phyloP scores from a whole-genome alignment of 1,140 invertebrate species.

The Microvelia longipes region DNA sequence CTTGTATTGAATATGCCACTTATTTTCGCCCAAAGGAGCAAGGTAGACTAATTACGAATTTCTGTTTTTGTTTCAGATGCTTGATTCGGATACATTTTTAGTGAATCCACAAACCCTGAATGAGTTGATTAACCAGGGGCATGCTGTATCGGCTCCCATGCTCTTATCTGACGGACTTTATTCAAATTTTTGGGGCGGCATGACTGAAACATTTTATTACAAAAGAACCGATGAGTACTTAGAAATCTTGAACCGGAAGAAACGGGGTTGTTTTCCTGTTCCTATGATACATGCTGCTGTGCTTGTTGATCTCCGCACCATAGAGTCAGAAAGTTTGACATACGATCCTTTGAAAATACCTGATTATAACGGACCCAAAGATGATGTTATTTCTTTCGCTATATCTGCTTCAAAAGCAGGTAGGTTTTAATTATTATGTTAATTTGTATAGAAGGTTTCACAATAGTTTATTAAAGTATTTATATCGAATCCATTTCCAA shows the following conservation, averaged over 20 bases:
- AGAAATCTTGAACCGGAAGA: constrained; percentile 55
- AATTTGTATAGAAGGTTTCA: no score
- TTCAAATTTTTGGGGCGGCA: constrained; percentile 92
- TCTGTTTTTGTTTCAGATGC: constrained; percentile 46
- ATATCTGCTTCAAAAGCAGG: constrained; percentile 57
- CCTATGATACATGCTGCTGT: constrained; percentile 87
- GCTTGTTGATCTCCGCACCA: constrained; percentile 55
- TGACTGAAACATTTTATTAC: constrained; percentile 80
- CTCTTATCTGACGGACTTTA: constrained; percentile 72
- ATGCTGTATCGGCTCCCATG: constrained; percentile 63
- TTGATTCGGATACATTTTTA: constrained; percentile 79
- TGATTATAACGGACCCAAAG: constrained; percentile 56
- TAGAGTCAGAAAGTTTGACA: constrained; percentile 48
- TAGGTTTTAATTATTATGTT: constrained; percentile 29
- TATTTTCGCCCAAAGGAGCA: no score
- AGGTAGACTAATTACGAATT: no score
- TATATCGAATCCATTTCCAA: no score
- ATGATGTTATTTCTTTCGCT: constrained; percentile 93
- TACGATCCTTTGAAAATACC: constrained; percentile 50
- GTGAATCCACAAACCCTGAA: constrained; percentile 53
- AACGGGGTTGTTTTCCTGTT: constrained; percentile 61
- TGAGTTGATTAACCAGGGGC: constrained; percentile 46
- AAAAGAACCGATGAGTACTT: constrained; percentile 71
- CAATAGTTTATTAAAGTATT: no score
- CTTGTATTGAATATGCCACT: no score